Evolutionary conservation across 2,797 vertebrate genomes (phyloP).

Genomic region (Halcyon leucocephala): DNA sequence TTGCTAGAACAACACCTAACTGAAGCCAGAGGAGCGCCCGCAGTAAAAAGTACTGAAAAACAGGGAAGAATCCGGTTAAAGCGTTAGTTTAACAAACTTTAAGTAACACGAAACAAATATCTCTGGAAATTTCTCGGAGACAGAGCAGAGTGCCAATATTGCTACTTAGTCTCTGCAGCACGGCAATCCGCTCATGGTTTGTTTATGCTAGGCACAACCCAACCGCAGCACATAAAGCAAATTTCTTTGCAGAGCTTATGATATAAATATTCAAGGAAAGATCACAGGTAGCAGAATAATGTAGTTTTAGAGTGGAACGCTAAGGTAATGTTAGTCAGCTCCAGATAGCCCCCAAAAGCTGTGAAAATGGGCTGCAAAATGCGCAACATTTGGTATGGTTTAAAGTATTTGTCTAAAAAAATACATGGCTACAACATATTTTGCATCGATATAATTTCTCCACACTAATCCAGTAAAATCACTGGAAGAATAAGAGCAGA

Average conservation of each 20-base stretch:
- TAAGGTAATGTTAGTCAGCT: not conserved
- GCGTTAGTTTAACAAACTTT: not conserved
- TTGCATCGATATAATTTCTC: not conserved
- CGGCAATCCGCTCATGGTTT: not conserved
- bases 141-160: accelerated
- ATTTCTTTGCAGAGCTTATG: not conserved
- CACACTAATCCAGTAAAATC: not conserved
- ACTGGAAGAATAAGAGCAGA: not conserved
- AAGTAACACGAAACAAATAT: not conserved
- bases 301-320: not conserved
- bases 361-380: slow-evolving; percentile 10
- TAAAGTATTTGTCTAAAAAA: slow-evolving; percentile 12
- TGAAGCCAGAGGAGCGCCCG: not conserved
- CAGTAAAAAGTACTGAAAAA: not conserved
- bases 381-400: not conserved
- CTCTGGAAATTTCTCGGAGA: not conserved
- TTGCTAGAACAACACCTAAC: not conserved
- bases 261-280: slow-evolving; percentile 28
- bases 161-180: not conserved
- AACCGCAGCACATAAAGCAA: not conserved
- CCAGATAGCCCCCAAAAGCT: not conserved
- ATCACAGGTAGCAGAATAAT: slow-evolving; percentile 28
- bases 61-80: not conserved
- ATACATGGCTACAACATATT: not conserved
- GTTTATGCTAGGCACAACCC: not conserved